A percentile compares a stretch with the other conserved stretches of the same genome.
phyloP scores from a whole-genome alignment of 53 echinoderm and acorn worm genomes.

The Mesocentrotus franciscanus region DNA sequence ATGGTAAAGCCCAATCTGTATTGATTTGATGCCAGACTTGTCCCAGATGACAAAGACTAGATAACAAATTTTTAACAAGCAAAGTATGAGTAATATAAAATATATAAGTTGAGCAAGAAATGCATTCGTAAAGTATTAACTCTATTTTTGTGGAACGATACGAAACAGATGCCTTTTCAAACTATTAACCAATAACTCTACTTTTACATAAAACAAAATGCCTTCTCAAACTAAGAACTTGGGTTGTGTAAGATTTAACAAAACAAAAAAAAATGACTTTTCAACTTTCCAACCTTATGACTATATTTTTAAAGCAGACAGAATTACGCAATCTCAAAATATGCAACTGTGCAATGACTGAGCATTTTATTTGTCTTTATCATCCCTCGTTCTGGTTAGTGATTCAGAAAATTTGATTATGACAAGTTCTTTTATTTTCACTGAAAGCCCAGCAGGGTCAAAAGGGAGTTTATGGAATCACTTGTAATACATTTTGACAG shows the following conservation, averaged over 20 bases:
- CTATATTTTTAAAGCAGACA: background rate
- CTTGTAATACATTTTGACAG: background rate
- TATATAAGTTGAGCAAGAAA: too few relatives aligned
- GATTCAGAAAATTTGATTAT: conserved; percentile 24
- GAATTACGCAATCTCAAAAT: background rate
- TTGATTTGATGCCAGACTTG: background rate
- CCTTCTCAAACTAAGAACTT: background rate
- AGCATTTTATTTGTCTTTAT: background rate
- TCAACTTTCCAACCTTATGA: background rate
- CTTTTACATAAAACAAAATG: too few relatives aligned
- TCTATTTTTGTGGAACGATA: too few relatives aligned
- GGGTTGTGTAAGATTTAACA: background rate
- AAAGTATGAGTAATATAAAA: too few relatives aligned
- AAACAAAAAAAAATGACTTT: background rate
- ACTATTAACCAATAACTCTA: too few relatives aligned
- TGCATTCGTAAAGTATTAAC: too few relatives aligned
- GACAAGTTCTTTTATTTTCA: background rate
- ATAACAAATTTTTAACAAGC: background rate
- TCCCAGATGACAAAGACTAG: background rate
- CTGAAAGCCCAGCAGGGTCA: background rate
- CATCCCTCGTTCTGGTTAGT: background rate
- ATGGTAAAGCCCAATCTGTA: background rate
- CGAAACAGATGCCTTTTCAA: too few relatives aligned
- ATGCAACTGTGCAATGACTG: background rate
- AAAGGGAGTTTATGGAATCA: background rate